Evolutionary conservation across 1,140 invertebrate genomes (phyloP), one percentile per base, ranked within the genome.

Genomic region (Drosophila grimshawi): DNA sequence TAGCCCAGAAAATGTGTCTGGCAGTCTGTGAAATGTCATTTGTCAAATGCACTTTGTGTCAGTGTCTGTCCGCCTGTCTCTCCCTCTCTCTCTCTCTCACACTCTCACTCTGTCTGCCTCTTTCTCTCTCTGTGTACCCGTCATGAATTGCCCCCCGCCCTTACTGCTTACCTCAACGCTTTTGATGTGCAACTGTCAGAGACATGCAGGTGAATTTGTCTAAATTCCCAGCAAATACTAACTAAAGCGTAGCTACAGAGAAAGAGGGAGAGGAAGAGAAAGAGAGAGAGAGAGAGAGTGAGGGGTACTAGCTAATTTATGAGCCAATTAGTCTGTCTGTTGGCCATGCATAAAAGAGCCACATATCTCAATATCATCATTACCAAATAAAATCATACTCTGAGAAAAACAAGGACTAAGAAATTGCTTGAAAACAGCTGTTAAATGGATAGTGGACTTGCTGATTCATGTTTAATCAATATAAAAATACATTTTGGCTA

Each of bases 31-130:
- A 90, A 89, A 89, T 89, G 81, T 89, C 85, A 89, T 89, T 89
- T 89, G 85, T 89, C 85, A 89, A 90, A 89, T 89, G 85, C 85
- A 89, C 85, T 89, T 89, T 89, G 81, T 90, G 85, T 88, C 83
- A 83, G 68, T 82, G 71, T 79, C 83, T 35, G 39, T 56, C 56
- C 32, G 56, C 8, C 49, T n/a, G 43, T 62, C 43, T 3, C 5
- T 10, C 39, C 10, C 5, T 41, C 39, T 10, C 5, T 10, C 39
- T n/a, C 5, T 41, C 39, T 10, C 6, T 41, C 8, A 10, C 19
- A 1, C 19, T 8, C 57, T 73, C 68, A 67, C 64, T 64, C 78
- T 59, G 67, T 76, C 76, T 68, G 67, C 60, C 67, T n/a, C n/a
- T n/a, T n/a, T n/a, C 63, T 69, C 63, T n/a, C 19, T 19, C 0